Conservation (phyloP, 2,888 invertebrate genomes). For the Agrotis ipsilon region DNA sequence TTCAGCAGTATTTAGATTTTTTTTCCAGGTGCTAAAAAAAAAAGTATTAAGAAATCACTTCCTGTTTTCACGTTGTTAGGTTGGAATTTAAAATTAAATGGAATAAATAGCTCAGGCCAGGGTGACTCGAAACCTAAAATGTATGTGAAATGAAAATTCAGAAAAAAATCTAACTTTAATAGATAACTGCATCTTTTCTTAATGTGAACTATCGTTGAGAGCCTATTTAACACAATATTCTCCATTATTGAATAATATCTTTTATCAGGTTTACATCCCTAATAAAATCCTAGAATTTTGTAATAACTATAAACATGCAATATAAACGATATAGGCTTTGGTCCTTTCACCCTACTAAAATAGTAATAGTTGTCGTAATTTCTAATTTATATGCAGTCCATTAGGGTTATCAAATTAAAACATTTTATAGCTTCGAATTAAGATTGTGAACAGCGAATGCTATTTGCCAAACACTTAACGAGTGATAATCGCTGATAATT, state of each 20-base stretch:
- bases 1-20: constrained; percentile 41
- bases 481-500: constrained; percentile 65
- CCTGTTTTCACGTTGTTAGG: not conserved
- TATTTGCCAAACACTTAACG: constrained; percentile 56
- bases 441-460: constrained; percentile 49
- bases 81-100: not conserved
- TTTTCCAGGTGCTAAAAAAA: not conserved
- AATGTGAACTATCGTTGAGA: not conserved
- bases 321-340: constrained; percentile 43
- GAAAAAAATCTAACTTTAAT: not conserved
- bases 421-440: constrained; percentile 52
- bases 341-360: constrained; percentile 61
- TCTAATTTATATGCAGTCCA: constrained; percentile 65
- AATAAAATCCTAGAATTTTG: constrained; percentile 42
- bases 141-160: not conserved
- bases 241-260: constrained; percentile 24
- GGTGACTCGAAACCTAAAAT: not conserved
- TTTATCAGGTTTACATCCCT: constrained; percentile 21
- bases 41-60: no score
- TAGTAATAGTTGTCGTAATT: constrained; percentile 61
- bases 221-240: constrained; percentile 13
- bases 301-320: constrained; percentile 47
- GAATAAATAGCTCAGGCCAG: not conserved
- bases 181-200: not conserved
- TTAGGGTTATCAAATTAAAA: constrained; percentile 65